Evolutionary conservation across 2,113 vertebrate species (phyloP).

Genomic region (Melanocharis versteri): DNA sequence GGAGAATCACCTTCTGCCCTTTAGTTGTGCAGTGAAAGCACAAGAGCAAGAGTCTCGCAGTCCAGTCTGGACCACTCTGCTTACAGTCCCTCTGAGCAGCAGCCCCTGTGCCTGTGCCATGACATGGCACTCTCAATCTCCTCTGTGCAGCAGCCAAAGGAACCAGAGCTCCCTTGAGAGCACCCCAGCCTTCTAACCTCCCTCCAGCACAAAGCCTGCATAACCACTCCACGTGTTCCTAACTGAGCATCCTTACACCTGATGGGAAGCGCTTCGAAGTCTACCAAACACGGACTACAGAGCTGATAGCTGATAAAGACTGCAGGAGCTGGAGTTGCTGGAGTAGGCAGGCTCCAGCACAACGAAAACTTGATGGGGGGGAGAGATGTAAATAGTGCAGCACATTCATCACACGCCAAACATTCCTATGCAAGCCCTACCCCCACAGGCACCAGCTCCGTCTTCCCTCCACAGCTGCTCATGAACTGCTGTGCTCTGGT

Average conservation of each 20-base stretch:
- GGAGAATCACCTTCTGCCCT: background rate
- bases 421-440: background rate
- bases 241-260: background rate
- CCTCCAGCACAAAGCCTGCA: background rate
- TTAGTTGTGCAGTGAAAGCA: background rate
- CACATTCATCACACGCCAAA: background rate
- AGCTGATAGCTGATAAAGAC: background rate
- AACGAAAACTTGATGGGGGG: background rate
- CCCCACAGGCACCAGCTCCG: background rate
- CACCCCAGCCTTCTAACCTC: background rate
- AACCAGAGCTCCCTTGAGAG: background rate
- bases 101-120: background rate
- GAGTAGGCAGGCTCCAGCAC: background rate
- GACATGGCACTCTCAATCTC: background rate
- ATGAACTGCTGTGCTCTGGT: background rate
- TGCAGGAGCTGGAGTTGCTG: background rate
- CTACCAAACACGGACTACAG: background rate
- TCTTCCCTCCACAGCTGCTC: background rate
- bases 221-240: fast-evolving
- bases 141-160: background rate
- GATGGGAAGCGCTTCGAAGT: background rate
- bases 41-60: background rate
- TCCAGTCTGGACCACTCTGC: background rate
- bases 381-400: background rate
- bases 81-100: background rate